Evolutionary conservation across 1,140 invertebrate genomes (phyloP).

Genomic region (Harlomillsia oculata): DNA sequence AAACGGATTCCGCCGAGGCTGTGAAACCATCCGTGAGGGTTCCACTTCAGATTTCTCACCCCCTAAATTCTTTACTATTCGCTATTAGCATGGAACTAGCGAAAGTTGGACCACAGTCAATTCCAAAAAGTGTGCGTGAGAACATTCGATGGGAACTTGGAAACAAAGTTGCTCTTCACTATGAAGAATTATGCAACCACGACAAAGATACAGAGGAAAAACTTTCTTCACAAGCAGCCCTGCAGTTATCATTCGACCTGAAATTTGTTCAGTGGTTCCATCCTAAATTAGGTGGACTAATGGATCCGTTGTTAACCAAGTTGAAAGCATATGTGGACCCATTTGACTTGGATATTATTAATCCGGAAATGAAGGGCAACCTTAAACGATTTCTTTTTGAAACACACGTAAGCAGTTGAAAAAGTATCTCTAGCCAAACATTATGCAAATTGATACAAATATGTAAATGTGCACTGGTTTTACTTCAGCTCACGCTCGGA

Average conservation of each 20-base stretch:
- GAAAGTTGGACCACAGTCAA: slow-evolving; percentile 28
- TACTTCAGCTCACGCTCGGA: slow-evolving; percentile 29
- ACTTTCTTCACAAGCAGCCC: slow-evolving; percentile 19
- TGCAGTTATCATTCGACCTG: slow-evolving; percentile 33
- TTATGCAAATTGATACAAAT: too few species aligned
- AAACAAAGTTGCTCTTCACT: slow-evolving; percentile 5
- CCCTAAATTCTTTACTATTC: slow-evolving; percentile 24
- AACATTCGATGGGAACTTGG: slow-evolving; percentile 23
- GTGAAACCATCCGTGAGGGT: slow-evolving; percentile 28
- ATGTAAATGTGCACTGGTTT: slow-evolving; percentile 4
- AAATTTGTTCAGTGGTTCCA: slow-evolving; percentile 35
- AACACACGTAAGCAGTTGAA: slow-evolving; percentile 35
- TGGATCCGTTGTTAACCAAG: slow-evolving; percentile 10
- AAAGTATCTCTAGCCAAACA: too few species aligned
- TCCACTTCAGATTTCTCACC: slow-evolving; percentile 31
- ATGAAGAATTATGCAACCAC: slow-evolving; percentile 4
- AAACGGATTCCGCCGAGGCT: slow-evolving; percentile 16
- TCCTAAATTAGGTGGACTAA: slow-evolving; percentile 11
- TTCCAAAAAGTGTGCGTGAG: slow-evolving; percentile 31
- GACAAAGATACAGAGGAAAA: not conserved
- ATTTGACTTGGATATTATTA: slow-evolving; percentile 33
- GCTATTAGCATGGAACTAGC: slow-evolving; percentile 20
- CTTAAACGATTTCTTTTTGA: slow-evolving; percentile 33
- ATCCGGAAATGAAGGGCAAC: slow-evolving; percentile 20
- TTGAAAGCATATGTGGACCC: slow-evolving; percentile 26